Percentiles rank a stretch among this genome's conserved stretches.
These are phyloP conservation scores for Parazoanthus atlanticus DNA, from an alignment of 92 coral and sea anemone species.

Conservation along the genomic window DNA sequence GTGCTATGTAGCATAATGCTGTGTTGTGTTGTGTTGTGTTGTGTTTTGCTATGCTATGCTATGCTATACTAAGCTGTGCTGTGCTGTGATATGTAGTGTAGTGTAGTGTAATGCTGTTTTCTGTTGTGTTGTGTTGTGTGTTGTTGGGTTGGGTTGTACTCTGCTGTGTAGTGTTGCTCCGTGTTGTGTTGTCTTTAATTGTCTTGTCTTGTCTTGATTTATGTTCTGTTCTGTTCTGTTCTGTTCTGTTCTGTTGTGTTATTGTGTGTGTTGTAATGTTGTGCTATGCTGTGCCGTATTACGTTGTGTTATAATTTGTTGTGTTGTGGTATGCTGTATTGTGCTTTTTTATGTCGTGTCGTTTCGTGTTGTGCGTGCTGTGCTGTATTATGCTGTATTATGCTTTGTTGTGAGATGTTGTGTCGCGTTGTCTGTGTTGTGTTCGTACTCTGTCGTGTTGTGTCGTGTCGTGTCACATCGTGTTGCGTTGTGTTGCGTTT, in stretches of 20 bases:
- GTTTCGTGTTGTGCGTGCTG: too few species aligned
- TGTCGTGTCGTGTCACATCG: background rate
- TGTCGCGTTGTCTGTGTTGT: constrained; percentile 1
- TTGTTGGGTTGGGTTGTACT: background rate
- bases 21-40: background rate
- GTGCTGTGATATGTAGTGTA: background rate
- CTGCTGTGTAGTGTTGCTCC: background rate
- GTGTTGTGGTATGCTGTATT: background rate
- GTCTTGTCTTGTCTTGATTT: constrained; percentile 5
- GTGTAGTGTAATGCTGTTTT: background rate
- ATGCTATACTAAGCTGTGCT: background rate
- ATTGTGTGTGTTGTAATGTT: too few species aligned
- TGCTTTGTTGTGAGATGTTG: background rate
- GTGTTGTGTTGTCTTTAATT: background rate
- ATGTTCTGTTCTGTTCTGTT: constrained; percentile 5
- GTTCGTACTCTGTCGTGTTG: background rate
- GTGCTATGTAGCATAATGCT: background rate
- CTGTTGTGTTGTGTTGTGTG: too few species aligned
- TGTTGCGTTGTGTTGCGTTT: background rate
- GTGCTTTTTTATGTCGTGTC: background rate
- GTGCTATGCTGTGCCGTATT: background rate
- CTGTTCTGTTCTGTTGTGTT: constrained; percentile 11
- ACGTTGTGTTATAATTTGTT: background rate
- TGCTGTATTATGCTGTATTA: background rate
- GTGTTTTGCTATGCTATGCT: background rate